Base-by-base conservation (phyloP, 2,113 vertebrate genomes). In the Chaenogobius annularis region DNA sequence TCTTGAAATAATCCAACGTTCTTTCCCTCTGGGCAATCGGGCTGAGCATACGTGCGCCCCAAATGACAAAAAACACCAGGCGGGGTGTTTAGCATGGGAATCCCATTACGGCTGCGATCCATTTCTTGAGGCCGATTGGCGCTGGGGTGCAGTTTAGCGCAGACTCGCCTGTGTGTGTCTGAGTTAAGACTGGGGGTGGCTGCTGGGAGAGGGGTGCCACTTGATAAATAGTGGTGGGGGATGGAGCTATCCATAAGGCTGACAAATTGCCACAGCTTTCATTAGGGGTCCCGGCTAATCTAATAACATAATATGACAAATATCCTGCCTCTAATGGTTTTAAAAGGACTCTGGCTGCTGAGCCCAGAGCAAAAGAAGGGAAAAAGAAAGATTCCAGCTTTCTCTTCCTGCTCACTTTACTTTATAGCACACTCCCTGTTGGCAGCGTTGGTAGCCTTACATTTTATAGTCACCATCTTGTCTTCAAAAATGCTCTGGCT, bases 261-360 rank as follows among this genome's bases (percentile, higher is more conserved):
- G 93, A 94, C 89, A 91, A 91, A 93, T 93, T 83, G 86, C 91
- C 87, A 81, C 86, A 91, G 89, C 91, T 93, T 93, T 94, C 91
- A 93, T 94, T 93, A 94, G 87, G 85, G 84, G 77, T 89, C 88
- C 81, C 66, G 70, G 89, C 91, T 92, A 93, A 93, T 92, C 91
- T 93, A 92, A 94, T 93, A 92, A 91, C 92, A 92, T 92, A 90
- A 92, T 93, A 92, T 93, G 91, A 93, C 91, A 92, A 93, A 93
- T 93, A 87, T 88, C 89, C 87, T 79, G 70, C 86, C 87, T 87
- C 77, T 92, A 93, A 93, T 92, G 91, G 90, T 86, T 91, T 92
- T 86, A 89, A 90, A 89, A 90, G 90, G 88, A 86, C 85, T 83
- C 68, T 31, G 78, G 78, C 85, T 85, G 74, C 73, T 56, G 72